Conservation (phyloP, 92 coral and sea anemone genomes). For the Heteractis magnifica region DNA sequence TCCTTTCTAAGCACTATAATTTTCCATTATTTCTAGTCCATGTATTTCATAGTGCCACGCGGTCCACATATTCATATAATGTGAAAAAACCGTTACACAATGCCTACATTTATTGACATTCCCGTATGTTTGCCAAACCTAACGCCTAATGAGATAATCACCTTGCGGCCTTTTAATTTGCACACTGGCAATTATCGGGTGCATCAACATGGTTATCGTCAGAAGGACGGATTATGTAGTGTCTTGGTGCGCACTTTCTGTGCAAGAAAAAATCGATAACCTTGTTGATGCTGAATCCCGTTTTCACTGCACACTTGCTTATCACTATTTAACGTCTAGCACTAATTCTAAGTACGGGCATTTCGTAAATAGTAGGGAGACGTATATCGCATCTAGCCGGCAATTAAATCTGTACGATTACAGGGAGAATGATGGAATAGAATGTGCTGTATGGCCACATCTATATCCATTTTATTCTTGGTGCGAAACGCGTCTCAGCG, state of each 20-base stretch:
- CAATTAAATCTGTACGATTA: constrained; percentile 11
- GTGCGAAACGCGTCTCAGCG: constrained; percentile 37
- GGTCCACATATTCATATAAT: too few relatives aligned
- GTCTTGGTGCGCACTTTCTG: neutral
- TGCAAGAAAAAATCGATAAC: neutral
- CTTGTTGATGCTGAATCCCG: neutral
- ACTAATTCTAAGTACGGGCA: neutral
- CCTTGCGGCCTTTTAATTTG: constrained; percentile 34
- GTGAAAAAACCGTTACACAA: too few relatives aligned
- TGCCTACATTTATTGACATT: constrained; percentile 1
- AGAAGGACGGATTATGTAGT: too few relatives aligned
- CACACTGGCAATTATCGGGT: constrained; percentile 9
- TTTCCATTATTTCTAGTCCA: too few relatives aligned
- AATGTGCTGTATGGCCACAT: constrained; percentile 47
- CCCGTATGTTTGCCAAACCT: neutral
- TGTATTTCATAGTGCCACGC: too few relatives aligned
- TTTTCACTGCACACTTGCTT: neutral
- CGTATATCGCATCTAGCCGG: neutral
- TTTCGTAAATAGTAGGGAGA: neutral
- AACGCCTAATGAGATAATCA: neutral
- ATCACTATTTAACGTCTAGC: neutral
- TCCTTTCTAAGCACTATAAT: too few relatives aligned
- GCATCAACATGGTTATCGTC: constrained; percentile 32
- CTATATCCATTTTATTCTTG: constrained; percentile 30
- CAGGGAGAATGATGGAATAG: constrained; percentile 20